Evolutionary conservation across 2,113 vertebrate genomes (phyloP).

Genomic region (Theristicus caerulescens): DNA sequence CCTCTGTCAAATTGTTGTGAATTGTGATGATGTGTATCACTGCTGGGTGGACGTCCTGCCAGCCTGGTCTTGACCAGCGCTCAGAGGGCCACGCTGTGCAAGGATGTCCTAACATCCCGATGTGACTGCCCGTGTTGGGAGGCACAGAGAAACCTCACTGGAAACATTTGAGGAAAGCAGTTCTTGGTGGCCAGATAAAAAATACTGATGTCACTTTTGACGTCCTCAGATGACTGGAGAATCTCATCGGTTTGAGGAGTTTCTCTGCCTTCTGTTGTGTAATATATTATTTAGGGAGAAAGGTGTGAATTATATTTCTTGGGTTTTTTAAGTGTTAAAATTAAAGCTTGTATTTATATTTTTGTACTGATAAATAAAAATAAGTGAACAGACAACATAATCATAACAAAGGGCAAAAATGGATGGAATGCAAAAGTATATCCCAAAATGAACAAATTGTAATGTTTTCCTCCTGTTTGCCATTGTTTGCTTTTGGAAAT

Average conservation of each 20-base stretch:
- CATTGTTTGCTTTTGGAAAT: not conserved
- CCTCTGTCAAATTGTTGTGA: not conserved
- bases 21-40: not conserved
- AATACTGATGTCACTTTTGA: conserved; percentile 14
- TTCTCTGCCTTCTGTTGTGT: conserved; percentile 36
- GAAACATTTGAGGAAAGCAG: not conserved
- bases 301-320: conserved; percentile 47
- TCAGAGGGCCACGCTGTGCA: not conserved
- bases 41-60: not conserved
- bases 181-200: not conserved
- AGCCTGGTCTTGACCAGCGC: not conserved
- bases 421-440: not conserved
- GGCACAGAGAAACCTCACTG: not conserved
- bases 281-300: conserved; percentile 41
- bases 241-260: not conserved
- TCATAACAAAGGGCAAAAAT: conserved; percentile 16
- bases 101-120: not conserved
- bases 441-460: not conserved
- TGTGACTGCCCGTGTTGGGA: not conserved
- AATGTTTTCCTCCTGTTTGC: not conserved
- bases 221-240: conserved; percentile 2
- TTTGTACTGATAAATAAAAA: conserved; percentile 60
- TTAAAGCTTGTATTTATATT: conserved; percentile 68
- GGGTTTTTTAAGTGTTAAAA: conserved; percentile 23
- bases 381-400: conserved; percentile 13